These are phyloP conservation scores for Amphiprion ocellaris DNA, from an alignment of 2,113 vertebrate species.

Conservation along the genomic window DNA sequence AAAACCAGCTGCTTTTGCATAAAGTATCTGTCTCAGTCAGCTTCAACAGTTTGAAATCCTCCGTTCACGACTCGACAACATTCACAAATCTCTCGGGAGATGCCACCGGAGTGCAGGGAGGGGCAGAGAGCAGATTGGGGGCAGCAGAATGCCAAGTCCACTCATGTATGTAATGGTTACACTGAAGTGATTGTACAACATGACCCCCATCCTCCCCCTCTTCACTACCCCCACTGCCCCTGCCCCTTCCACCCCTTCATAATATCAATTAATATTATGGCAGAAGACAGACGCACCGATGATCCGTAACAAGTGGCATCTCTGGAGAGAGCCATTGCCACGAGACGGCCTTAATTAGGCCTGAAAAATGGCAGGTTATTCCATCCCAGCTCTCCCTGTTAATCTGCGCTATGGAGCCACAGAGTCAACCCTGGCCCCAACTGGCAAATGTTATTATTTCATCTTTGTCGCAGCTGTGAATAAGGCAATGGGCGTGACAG, in stretches of 20 bases:
- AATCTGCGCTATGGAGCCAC: slow-evolving; percentile 70
- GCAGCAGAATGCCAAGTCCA: slow-evolving; percentile 62
- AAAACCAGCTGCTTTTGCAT: no score
- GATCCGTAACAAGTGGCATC: slow-evolving; percentile 81
- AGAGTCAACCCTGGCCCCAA: slow-evolving; percentile 58
- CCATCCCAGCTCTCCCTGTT: slow-evolving; percentile 61
- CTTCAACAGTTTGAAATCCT: neutral
- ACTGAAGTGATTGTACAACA: slow-evolving; percentile 68
- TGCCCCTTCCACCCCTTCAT: slow-evolving; percentile 67
- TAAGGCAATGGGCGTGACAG: slow-evolving; percentile 70
- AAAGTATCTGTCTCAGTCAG: neutral
- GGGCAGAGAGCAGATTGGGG: slow-evolving; percentile 49
- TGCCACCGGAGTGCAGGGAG: slow-evolving; percentile 26
- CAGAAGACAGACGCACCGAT: slow-evolving; percentile 79
- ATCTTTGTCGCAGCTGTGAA: slow-evolving; percentile 65
- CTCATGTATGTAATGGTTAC: slow-evolving; percentile 79
- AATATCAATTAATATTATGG: slow-evolving; percentile 84
- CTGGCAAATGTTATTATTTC: slow-evolving; percentile 78
- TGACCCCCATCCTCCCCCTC: slow-evolving; percentile 40
- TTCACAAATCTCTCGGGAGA: slow-evolving; percentile 13
- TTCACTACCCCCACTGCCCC: slow-evolving; percentile 33
- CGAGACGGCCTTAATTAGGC: slow-evolving; percentile 79
- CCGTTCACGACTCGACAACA: neutral
- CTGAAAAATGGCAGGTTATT: slow-evolving; percentile 81
- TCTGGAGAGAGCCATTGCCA: slow-evolving; percentile 72